Conservation (phyloP, 2,888 invertebrate genomes). For the Caenorhabditis japonica region DNA sequence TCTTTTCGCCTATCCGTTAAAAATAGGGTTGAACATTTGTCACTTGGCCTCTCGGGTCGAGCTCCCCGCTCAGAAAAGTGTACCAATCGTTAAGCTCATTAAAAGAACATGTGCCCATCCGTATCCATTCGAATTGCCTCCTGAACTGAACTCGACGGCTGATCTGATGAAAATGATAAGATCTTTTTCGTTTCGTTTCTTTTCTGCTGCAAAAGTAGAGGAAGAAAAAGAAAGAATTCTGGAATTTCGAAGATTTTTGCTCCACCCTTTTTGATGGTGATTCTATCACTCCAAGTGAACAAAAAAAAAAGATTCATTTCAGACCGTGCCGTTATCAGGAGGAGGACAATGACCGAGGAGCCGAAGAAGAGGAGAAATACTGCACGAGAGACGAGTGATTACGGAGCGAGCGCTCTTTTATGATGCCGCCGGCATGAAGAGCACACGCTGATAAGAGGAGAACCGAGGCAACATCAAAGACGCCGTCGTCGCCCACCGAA, state of each 20-base stretch:
- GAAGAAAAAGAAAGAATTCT: no score
- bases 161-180: no score
- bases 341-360: slow-evolving; percentile 4
- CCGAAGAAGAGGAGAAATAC: slow-evolving; percentile 3
- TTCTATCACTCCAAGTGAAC: no score
- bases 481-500: slow-evolving; percentile 28
- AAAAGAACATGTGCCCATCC: slow-evolving; percentile 40
- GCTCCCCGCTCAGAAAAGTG: slow-evolving; percentile 13
- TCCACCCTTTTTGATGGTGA: slow-evolving; percentile 16
- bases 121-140: not conserved
- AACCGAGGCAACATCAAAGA: slow-evolving; percentile 33
- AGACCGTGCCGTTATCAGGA: slow-evolving; percentile 12
- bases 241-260: not conserved
- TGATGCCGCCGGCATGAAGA: slow-evolving; percentile 36
- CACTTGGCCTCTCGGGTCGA: slow-evolving; percentile 21
- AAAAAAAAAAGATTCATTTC: not conserved
- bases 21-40: slow-evolving; percentile 24
- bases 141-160: no score
- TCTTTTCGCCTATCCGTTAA: slow-evolving; percentile 19
- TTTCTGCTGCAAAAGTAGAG: no score
- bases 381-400: slow-evolving; percentile 22
- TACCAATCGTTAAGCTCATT: slow-evolving; percentile 40
- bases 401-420: slow-evolving; percentile 34
- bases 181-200: no score
- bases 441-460: slow-evolving; percentile 14